These are phyloP conservation scores for Folsomia manolachei DNA, from an alignment of 2,888 invertebrate species.

Conservation along the genomic window DNA sequence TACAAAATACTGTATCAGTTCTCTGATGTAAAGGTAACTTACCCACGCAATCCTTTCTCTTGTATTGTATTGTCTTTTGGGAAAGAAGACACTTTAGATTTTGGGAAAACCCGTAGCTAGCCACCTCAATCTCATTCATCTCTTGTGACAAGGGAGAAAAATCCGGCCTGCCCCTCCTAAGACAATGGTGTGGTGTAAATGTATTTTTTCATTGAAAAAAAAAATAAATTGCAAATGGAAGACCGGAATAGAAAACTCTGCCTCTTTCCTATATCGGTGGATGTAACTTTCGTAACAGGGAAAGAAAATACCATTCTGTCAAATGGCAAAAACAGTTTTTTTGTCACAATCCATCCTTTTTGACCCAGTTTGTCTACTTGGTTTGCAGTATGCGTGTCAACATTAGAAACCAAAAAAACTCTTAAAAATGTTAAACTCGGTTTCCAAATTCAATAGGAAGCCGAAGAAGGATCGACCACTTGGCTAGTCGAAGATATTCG, in stretches of 20 bases:
- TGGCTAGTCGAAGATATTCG: no score
- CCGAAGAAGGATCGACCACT: no score
- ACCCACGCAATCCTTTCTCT: background rate
- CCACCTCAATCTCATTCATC: conserved; percentile 7
- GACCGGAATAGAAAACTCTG: background rate
- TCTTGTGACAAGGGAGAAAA: background rate
- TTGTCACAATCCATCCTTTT: no score
- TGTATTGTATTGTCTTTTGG: background rate
- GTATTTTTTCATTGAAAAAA: background rate
- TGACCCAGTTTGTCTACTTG: no score
- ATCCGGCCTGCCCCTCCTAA: background rate
- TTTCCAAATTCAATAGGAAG: no score
- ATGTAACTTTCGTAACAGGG: background rate
- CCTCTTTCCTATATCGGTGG: no score
- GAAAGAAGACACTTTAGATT: conserved; percentile 7
- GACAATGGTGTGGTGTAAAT: background rate
- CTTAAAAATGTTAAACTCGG: no score
- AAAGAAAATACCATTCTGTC: background rate
- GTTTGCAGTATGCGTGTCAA: no score
- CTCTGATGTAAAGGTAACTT: no score
- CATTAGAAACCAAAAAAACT: no score
- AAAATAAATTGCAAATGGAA: background rate
- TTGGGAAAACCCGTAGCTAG: background rate
- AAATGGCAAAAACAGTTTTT: background rate
- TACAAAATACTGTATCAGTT: background rate